Evolutionary conservation across 2,888 invertebrate species (phyloP).

Genomic region (Meandrusa payeni): DNA sequence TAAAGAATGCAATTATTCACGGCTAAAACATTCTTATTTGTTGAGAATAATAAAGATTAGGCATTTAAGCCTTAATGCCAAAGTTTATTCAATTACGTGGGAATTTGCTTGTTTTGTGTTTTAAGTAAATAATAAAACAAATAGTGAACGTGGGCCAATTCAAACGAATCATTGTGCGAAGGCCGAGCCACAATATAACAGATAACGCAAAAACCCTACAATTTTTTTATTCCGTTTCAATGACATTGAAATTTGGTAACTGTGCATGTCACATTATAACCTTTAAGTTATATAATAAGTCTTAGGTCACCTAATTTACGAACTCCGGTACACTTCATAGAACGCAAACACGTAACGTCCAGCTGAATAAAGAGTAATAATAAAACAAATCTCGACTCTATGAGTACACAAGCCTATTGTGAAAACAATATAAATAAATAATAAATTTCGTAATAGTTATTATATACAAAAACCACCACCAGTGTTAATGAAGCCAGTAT

Average conservation of each 20-base stretch:
- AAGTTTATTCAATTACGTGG: conserved; percentile 7
- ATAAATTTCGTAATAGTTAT: conserved; percentile 37
- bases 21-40: no score
- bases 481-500: conserved; percentile 52
- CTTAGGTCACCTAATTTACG: conserved; percentile 22
- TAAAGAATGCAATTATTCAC: no score
- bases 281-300: conserved; percentile 29
- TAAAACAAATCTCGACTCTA: conserved; percentile 43
- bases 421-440: conserved; percentile 38
- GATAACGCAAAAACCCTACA: conserved; percentile 45
- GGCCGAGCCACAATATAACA: conserved; percentile 42
- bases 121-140: conserved; percentile 37
- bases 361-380: conserved; percentile 4
- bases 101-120: conserved; percentile 24
- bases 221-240: conserved; percentile 49
- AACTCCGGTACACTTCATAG: conserved; percentile 16
- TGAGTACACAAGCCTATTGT: conserved; percentile 52
- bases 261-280: conserved; percentile 26
- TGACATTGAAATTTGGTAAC: conserved; percentile 50
- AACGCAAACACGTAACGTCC: conserved; percentile 31
- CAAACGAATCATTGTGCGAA: conserved; percentile 33
- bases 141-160: conserved; percentile 47
- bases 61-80: neutral
- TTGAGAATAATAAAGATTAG: neutral
- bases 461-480: conserved; percentile 43